Conservation (phyloP, 1,140 invertebrate species). For the Littorina saxatilis region DNA sequence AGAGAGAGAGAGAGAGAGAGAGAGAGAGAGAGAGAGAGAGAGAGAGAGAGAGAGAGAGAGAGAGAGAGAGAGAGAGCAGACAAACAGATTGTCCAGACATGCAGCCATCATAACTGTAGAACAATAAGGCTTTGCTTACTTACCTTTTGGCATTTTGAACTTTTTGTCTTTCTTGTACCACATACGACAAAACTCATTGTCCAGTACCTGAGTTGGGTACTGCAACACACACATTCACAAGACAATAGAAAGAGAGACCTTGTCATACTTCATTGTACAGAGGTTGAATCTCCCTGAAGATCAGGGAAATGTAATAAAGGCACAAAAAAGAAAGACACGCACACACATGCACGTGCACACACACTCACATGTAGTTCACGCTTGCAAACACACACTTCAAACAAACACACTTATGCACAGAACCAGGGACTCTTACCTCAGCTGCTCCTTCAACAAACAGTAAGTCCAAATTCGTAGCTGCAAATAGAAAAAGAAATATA, state of each 20-base stretch:
- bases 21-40: too few species aligned
- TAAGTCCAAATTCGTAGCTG: constrained; percentile 38
- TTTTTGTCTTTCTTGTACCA: constrained; percentile 73
- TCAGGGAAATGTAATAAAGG: too few species aligned
- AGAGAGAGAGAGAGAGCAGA: too few species aligned
- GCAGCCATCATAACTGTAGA: too few species aligned
- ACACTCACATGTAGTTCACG: too few species aligned
- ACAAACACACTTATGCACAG: neutral
- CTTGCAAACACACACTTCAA: neutral
- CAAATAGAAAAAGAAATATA: neutral
- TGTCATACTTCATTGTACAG: too few species aligned
- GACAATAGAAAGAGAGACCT: too few species aligned
- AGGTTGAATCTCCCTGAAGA: too few species aligned
- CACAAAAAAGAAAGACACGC: neutral
- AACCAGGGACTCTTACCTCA: constrained; percentile 16
- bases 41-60: too few species aligned
- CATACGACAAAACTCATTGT: constrained; percentile 57
- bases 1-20: too few species aligned
- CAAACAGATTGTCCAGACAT: neutral
- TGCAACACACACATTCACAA: constrained; percentile 46
- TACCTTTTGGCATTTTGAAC: constrained; percentile 71
- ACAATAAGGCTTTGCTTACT: too few species aligned
- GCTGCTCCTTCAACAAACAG: constrained; percentile 1
- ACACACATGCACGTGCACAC: neutral
- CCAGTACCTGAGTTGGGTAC: constrained; percentile 58